Evolutionary conservation across 1,140 invertebrate species (phyloP), one percentile per base, ranked within the genome.

Genomic region (Ips nitidus): DNA sequence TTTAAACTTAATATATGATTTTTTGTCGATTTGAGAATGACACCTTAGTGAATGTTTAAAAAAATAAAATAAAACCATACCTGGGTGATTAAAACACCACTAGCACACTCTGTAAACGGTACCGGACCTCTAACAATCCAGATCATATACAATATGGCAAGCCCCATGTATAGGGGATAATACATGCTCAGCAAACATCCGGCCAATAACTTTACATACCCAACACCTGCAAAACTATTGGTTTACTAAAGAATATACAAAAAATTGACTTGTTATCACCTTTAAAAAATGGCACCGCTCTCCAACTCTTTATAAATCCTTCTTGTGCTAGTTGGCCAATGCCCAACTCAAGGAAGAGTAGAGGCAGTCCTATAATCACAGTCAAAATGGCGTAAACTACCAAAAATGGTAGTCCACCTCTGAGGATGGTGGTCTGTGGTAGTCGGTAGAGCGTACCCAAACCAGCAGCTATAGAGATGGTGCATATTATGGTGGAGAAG

Each of bases 231-330:
- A 84, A 83, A 56, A 59, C 50, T 45, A 58, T 42, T 65, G 42
- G 6, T 37, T 56, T 59, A 59, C 40, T 40, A 8, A 8, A 50
- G 6, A 3, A 50, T 59, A 8, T 59, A 8, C 7, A 41, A 6
- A 59, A 8, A 42, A 8, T 40, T 40, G n/a, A n/a, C n/a, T n/a
- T 2, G 36, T 22, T 59, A 40, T 7, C 39, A 91, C 91, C 91
- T 87, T 87, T 90, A 75, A 93, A 90, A 40, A 94, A 83, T 1
- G 92, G 92, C 42, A 91, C 90, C 66, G 92, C 90, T 71, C 88
- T 84, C 91, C 91, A 94, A 53, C 91, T 85, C 8, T 90, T 91
- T 47, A 91, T 88, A 22, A 90, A 86, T 55, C 91, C 91, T 77
- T 87, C 86, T 75, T 91, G 89, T 47, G 89, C 89, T 73, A 92